phyloP scores from a whole-genome alignment of 2,888 invertebrate genomes.

The Eupithecia vulgata region DNA sequence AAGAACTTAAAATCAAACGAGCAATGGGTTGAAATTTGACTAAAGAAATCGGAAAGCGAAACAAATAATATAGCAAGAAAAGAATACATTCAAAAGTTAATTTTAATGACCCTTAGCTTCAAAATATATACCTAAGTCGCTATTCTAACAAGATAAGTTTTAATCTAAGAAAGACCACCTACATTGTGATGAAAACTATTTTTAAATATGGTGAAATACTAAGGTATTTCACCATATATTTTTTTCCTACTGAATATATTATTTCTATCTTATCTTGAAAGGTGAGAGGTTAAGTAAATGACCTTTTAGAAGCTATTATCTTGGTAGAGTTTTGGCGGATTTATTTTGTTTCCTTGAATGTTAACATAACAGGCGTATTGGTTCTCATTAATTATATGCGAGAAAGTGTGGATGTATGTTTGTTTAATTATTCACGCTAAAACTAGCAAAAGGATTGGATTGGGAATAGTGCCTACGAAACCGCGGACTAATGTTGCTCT shows the following conservation, averaged over 20 bases:
- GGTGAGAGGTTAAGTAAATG: conserved; percentile 22
- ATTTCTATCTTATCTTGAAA: conserved; percentile 17
- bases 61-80: too few species aligned
- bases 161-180: neutral
- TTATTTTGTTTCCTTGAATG: neutral
- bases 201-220: conserved; percentile 1
- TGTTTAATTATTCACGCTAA: neutral
- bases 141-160: neutral
- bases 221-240: conserved; percentile 21
- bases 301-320: conserved; percentile 1
- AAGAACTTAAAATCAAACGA: too few species aligned
- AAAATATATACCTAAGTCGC: neutral
- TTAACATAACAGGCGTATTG: neutral
- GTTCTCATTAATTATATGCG: neutral
- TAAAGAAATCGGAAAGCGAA: too few species aligned
- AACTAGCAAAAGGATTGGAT: neutral
- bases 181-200: neutral
- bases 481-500: too few species aligned
- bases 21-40: neutral
- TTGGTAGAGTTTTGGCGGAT: neutral
- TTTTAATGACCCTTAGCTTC: neutral
- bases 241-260: conserved; percentile 15
- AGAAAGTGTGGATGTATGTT: neutral
- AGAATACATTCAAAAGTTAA: neutral
- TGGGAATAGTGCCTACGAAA: neutral